These are phyloP conservation scores for Crenichthys baileyi DNA, from an alignment of 2,797 vertebrate species.

Conservation along the genomic window DNA sequence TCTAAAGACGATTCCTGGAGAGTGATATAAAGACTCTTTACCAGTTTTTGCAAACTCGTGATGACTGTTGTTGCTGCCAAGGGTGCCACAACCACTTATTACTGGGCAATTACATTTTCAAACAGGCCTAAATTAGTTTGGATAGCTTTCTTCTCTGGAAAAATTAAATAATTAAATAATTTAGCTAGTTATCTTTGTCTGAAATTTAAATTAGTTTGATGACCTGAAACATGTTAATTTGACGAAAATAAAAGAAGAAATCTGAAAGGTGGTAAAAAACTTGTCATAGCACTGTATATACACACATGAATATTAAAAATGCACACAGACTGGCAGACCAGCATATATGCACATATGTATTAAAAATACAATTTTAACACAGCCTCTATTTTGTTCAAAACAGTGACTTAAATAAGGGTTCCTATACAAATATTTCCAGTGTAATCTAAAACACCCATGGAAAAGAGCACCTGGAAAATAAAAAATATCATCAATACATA, in stretches of 20 bases:
- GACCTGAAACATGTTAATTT: neutral
- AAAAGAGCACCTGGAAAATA: constrained; percentile 11
- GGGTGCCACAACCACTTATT: neutral
- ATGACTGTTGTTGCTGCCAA: neutral
- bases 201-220: neutral
- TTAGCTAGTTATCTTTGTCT: neutral
- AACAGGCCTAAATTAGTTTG: neutral
- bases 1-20: neutral
- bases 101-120: neutral
- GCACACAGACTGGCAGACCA: too few species aligned
- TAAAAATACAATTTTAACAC: neutral
- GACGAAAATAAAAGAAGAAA: neutral
- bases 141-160: neutral
- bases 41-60: neutral
- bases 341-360: too few species aligned
- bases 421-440: neutral
- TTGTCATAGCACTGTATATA: neutral
- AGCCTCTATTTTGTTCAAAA: neutral
- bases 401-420: neutral
- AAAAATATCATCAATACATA: neutral
- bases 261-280: neutral
- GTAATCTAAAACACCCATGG: neutral
- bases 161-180: neutral
- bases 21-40: neutral
- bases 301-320: too few species aligned